phyloP scores from a whole-genome alignment of 2,797 vertebrate genomes.

The Catostomus latipinnis region DNA sequence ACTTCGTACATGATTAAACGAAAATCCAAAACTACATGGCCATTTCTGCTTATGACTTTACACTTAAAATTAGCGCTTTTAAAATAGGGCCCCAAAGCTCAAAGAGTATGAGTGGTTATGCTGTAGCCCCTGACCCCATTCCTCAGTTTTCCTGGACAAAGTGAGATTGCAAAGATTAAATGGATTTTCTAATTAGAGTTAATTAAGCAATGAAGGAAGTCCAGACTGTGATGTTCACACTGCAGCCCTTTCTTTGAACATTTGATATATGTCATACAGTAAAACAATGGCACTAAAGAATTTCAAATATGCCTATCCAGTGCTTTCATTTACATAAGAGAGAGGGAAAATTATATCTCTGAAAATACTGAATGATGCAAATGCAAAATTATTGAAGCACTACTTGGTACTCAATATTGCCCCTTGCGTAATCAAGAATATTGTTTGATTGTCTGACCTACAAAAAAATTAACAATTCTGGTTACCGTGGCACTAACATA shows the following conservation, averaged over 20 bases:
- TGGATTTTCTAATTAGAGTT: background rate
- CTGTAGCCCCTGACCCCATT: background rate
- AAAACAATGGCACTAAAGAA: background rate
- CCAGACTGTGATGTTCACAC: background rate
- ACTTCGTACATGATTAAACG: no score
- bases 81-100: no score
- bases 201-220: background rate
- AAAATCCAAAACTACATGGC: no score
- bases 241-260: background rate
- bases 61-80: no score
- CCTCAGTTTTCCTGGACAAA: background rate
- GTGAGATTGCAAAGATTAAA: background rate
- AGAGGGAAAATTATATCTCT: background rate
- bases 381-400: slow-evolving; percentile 10
- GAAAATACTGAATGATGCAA: background rate
- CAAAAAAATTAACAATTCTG: background rate
- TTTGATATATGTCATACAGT: no score
- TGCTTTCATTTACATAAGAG: background rate
- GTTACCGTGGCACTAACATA: slow-evolving; percentile 20
- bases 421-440: slow-evolving; percentile 15
- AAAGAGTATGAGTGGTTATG: no score
- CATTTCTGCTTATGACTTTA: no score
- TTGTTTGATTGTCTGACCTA: background rate
- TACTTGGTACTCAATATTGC: background rate
- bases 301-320: background rate